Evolutionary conservation across 2,888 invertebrate genomes (phyloP).

Genomic region (Lamellibrachia satsuma): DNA sequence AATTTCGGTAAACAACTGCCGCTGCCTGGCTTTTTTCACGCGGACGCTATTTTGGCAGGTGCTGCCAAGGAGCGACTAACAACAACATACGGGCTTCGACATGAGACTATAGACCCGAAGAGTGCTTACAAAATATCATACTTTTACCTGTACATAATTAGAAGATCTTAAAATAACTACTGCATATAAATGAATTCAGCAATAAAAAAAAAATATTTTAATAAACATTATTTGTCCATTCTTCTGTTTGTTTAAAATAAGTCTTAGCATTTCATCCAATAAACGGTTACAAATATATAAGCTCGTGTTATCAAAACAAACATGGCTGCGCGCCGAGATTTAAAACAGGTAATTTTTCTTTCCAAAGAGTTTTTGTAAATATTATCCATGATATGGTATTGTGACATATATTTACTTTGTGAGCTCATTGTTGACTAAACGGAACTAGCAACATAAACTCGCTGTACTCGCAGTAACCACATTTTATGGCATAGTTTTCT

Average conservation of each 20-base stretch:
- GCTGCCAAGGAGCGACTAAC: slow-evolving; percentile 10
- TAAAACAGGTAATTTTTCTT: background rate
- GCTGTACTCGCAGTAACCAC: background rate
- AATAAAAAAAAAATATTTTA: background rate
- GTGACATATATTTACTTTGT: background rate
- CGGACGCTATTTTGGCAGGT: background rate
- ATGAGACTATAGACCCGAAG: background rate
- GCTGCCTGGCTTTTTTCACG: too few relatives aligned
- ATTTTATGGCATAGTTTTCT: background rate
- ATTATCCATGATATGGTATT: background rate
- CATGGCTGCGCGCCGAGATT: slow-evolving; percentile 6
- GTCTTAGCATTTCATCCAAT: background rate
- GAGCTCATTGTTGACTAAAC: background rate
- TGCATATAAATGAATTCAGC: background rate
- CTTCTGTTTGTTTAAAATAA: background rate
- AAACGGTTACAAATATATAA: background rate
- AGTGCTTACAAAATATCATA: background rate
- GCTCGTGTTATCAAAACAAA: slow-evolving; percentile 17
- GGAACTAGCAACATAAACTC: background rate
- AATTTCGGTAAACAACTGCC: slow-evolving; percentile 17
- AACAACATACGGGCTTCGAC: slow-evolving; percentile 14
- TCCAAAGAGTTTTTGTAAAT: background rate
- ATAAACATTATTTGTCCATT: background rate
- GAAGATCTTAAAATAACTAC: background rate
- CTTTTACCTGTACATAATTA: background rate